Conservation (phyloP, 1,140 invertebrate species). For the Sitobion miscanthi region DNA sequence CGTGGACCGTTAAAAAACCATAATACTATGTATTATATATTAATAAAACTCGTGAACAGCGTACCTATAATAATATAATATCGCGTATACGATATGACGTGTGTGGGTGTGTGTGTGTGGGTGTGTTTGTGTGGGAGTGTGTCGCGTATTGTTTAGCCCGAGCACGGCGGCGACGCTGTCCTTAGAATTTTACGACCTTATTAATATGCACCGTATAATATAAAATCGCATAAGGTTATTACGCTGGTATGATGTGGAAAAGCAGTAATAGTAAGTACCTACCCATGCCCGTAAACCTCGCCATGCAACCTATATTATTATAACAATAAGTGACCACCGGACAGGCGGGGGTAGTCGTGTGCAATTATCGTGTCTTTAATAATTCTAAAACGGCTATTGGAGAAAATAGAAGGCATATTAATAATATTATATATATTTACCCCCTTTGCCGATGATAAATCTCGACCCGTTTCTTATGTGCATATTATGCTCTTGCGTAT, state of each 20-base stretch:
- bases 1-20: background rate
- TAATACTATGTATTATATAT: background rate
- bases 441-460: background rate
- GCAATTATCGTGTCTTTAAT: background rate
- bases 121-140: background rate
- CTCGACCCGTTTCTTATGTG: background rate
- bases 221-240: constrained; percentile 8
- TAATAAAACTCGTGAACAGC: background rate
- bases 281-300: background rate
- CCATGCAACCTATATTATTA: background rate
- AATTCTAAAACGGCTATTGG: background rate
- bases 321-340: background rate
- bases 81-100: background rate
- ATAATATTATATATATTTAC: background rate
- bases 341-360: background rate
- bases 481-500: background rate
- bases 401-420: background rate
- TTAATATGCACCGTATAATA: constrained; percentile 21
- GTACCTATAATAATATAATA: background rate
- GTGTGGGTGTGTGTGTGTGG: background rate
- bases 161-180: background rate
- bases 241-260: background rate
- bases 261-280: background rate
- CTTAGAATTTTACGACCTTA: constrained; percentile 44
- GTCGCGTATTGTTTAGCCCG: background rate